Evolutionary conservation across 2,113 vertebrate genomes (phyloP).

Genomic region (Tragelaphus buxtoni): DNA sequence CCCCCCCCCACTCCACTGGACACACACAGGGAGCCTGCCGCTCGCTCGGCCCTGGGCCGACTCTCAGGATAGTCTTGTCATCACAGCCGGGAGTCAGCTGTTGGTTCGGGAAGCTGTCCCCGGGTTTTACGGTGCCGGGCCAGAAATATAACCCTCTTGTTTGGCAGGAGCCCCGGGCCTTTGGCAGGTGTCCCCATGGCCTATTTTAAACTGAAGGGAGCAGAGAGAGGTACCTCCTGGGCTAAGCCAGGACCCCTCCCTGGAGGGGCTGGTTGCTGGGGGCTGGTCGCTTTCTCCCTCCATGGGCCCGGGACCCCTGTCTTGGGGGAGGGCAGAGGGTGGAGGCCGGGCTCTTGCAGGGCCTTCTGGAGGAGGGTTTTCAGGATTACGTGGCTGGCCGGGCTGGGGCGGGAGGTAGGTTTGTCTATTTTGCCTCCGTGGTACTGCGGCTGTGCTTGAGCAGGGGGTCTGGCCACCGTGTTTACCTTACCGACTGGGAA

Average conservation of each 20-base stretch:
- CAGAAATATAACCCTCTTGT: constrained; percentile 78
- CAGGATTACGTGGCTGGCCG: rapidly evolving
- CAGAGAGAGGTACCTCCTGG: neutral
- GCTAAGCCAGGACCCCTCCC: constrained; percentile 17
- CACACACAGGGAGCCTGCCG: neutral
- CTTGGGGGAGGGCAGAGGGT: neutral
- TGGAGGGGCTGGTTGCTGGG: neutral
- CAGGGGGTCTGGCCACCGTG: too few relatives aligned
- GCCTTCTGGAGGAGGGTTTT: neutral
- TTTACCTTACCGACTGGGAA: neutral
- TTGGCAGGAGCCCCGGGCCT: constrained; percentile 78
- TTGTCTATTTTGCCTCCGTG: neutral
- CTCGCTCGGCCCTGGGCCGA: neutral
- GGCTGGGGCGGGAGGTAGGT: neutral
- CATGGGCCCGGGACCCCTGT: neutral
- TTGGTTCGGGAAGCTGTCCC: constrained; percentile 74
- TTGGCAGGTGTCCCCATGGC: constrained; percentile 60
- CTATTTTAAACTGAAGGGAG: constrained; percentile 68
- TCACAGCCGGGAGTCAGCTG: constrained; percentile 82
- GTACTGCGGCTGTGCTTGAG: rapidly evolving
- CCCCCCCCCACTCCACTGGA: constrained; percentile 36
- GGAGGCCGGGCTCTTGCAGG: neutral
- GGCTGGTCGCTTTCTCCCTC: neutral
- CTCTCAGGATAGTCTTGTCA: constrained; percentile 66
- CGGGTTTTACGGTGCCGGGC: constrained; percentile 68